Evolutionary conservation across 2,888 invertebrate species (phyloP), one percentile per base, ranked within the genome.

Genomic region (Lasiommata megera): DNA sequence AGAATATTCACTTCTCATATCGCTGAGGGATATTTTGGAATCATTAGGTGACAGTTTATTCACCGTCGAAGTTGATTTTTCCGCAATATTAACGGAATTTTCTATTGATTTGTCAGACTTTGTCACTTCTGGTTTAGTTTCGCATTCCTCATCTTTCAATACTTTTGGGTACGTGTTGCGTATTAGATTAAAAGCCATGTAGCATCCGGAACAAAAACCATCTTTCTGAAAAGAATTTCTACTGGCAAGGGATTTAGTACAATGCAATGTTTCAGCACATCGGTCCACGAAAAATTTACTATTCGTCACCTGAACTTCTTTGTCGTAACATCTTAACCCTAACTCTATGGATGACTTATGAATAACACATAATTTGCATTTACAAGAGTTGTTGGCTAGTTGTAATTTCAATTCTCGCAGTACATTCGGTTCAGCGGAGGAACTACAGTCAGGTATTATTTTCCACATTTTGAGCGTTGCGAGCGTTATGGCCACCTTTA

Each of bases 81-180:
- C 76, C 0, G 67, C 29, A 17, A 51, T 60, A 1, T 55, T 43
- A 0, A 69, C 57, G 3, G n/a, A 18, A 37, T 68, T 69, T 1
- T 67, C 76, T 0, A 73, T 75, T 0, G 71, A 70, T 65, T 82
- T 82, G 57, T 86, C 77, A 7, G 62, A 63, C 23, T 53, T 62
- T 34, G 71, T 67, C 55, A 72, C 69, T 29, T 68, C 60, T 0
- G 63, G 37, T 11, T 63, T 69, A 0, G 77, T 79, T 71, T 77
- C 82, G 0, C 71, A 68, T 56, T 77, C 79, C 59, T 77, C 79
- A 50, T 87, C 87, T 74, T 85, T 85, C 14, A 79, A 65, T 43
- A 80, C 54, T 64, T 65, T 80, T 1, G 69, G 59, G 1, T 64
- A 48, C 34, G 67, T 69, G 9, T 67, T 66, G 23, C 71, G 68